Evolutionary conservation across 1,140 invertebrate genomes (phyloP).

Genomic region (Neomicropteryx cornuta): DNA sequence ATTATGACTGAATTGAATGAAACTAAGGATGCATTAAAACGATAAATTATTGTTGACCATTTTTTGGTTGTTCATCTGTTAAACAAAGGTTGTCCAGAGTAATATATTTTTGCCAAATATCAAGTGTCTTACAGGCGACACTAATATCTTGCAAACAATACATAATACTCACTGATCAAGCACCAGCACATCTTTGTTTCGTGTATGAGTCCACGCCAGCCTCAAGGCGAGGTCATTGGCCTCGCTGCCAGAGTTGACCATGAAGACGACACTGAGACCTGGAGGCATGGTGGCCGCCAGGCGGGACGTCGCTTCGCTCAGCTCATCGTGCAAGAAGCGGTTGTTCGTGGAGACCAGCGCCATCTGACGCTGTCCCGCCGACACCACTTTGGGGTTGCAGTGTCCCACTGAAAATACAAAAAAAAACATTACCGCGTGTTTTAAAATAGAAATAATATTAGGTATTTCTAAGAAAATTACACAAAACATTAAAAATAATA

Average conservation of each 20-base stretch:
- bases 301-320: conserved; percentile 82
- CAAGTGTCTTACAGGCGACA: conserved; percentile 35
- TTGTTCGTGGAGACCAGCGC: conserved; percentile 83
- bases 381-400: conserved; percentile 88
- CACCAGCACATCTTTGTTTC: conserved; percentile 80
- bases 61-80: no score
- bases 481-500: no score
- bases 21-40: no score
- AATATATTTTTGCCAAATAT: no score
- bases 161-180: conserved; percentile 84
- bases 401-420: conserved; percentile 72
- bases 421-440: conserved; percentile 9
- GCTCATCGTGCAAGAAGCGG: conserved; percentile 89
- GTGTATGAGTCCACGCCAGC: conserved; percentile 80
- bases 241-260: conserved; percentile 99
- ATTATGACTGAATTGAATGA: no score
- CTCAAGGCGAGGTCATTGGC: conserved; percentile 95
- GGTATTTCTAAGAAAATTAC: no score
- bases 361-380: conserved; percentile 83
- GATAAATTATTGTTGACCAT: no score
- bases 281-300: conserved; percentile 72
- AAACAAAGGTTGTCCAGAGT: no score
- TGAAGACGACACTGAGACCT: conserved; percentile 83
- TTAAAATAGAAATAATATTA: no score
- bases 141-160: conserved; percentile 18